A percentile compares a stretch with the other conserved stretches of the same genome.
phyloP scores from a whole-genome alignment of 2,888 invertebrate genomes.

The Drosophila anomalipes region DNA sequence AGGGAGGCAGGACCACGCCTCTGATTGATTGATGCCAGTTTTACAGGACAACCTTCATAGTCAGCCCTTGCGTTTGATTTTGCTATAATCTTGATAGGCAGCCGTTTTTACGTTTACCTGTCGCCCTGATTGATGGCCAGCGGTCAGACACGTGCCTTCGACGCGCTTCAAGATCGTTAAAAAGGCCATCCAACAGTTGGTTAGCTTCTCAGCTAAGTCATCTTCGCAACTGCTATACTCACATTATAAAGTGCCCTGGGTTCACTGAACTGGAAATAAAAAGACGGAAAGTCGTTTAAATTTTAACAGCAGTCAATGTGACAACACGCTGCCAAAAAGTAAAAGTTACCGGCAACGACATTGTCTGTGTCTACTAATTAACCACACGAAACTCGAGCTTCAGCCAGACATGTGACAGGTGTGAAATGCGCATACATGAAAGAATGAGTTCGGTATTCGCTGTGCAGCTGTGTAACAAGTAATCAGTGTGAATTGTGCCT shows the following conservation, averaged over 20 bases:
- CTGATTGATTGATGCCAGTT: constrained; percentile 64
- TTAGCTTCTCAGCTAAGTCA: constrained; percentile 23
- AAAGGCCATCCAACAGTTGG: constrained; percentile 31
- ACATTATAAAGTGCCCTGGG: constrained; percentile 12
- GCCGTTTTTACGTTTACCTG: constrained; percentile 49
- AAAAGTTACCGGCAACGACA: constrained; percentile 28
- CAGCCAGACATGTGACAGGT: constrained; percentile 30
- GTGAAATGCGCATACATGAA: not conserved
- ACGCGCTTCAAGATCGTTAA: constrained; percentile 58
- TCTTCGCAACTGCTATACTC: not conserved
- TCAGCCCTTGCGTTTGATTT: constrained; percentile 17
- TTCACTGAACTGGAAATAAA: constrained; percentile 66
- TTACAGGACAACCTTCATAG: constrained; percentile 31
- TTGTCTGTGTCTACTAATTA: constrained; percentile 60
- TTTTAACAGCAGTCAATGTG: constrained; percentile 11
- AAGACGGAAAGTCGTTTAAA: constrained; percentile 25
- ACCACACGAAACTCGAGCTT: constrained; percentile 43
- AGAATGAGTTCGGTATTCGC: not conserved
- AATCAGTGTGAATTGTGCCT: not conserved
- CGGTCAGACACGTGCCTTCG: constrained; percentile 53
- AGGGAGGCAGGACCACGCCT: constrained; percentile 11
- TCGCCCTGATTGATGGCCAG: constrained; percentile 64
- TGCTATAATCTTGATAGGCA: not conserved
- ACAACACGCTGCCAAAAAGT: constrained; percentile 12
- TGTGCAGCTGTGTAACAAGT: too few species aligned